phyloP scores from a whole-genome alignment of 2,797 vertebrate genomes.

The Cyclopterus lumpus region DNA sequence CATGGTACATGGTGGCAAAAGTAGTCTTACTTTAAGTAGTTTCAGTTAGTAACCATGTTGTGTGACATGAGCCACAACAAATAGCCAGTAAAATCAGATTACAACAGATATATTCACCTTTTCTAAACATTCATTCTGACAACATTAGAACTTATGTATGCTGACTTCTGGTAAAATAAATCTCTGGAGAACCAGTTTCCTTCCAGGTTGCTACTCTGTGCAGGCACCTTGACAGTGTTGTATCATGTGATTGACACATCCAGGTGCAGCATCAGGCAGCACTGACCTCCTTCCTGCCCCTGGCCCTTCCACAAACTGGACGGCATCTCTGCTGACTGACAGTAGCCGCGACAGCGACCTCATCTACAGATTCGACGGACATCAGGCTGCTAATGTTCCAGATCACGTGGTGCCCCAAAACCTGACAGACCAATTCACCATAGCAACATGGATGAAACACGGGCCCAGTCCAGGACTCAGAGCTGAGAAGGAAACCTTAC shows the following conservation, averaged over 20 bases:
- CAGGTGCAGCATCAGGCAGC: slow-evolving; percentile 94
- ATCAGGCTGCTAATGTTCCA: slow-evolving; percentile 93
- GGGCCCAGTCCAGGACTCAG: slow-evolving; percentile 92
- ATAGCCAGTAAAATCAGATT: not conserved
- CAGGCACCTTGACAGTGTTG: not conserved
- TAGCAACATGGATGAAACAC: slow-evolving; percentile 97
- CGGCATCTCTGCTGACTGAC: slow-evolving; percentile 90
- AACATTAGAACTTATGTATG: not conserved
- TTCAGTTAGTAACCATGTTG: not conserved
- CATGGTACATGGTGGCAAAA: not conserved
- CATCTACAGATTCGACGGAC: slow-evolving; percentile 94
- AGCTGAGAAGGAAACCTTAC: slow-evolving; percentile 95
- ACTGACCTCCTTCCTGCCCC: slow-evolving; percentile 94
- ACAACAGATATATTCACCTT: not conserved
- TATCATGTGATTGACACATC: slow-evolving; percentile 47
- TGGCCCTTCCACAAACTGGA: slow-evolving; percentile 91
- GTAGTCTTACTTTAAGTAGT: not conserved
- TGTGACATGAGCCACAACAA: not conserved
- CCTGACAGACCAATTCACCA: slow-evolving; percentile 96
- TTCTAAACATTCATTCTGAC: not conserved
- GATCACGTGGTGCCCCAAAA: slow-evolving; percentile 94
- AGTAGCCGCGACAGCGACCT: slow-evolving; percentile 89
- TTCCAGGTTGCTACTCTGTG: not conserved
- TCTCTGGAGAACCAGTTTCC: not conserved
- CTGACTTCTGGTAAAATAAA: not conserved